Percentiles rank a stretch among this genome's conserved stretches.
Conservation (phyloP, 1,140 invertebrate species). For the Microplitis demolitor region DNA sequence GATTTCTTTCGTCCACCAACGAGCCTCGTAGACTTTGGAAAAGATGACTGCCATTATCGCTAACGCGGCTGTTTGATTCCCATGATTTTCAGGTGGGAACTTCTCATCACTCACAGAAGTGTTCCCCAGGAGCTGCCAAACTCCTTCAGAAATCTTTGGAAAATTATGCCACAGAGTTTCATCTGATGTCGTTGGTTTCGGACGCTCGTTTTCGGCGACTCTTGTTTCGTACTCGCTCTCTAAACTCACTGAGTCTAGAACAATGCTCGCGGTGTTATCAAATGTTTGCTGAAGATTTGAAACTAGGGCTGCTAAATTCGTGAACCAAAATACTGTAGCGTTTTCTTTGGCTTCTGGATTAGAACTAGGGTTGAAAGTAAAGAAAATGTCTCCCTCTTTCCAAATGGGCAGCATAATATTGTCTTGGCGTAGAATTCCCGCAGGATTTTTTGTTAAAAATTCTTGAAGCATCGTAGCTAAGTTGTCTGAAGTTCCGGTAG, state of each 20-base stretch:
- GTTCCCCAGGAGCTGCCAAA: constrained; percentile 44
- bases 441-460: constrained; percentile 42
- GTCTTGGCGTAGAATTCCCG: constrained; percentile 46
- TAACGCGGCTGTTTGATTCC: constrained; percentile 43
- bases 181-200: constrained; percentile 26
- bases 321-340: constrained; percentile 49
- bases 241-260: constrained; percentile 41
- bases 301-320: constrained; percentile 33
- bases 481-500: constrained; percentile 32
- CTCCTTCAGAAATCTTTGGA: constrained; percentile 36
- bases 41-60: constrained; percentile 48
- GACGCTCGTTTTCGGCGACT: constrained; percentile 32
- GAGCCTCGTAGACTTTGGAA: constrained; percentile 48
- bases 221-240: constrained; percentile 40
- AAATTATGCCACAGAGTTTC: constrained; percentile 48
- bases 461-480: constrained; percentile 32
- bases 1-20: constrained; percentile 39
- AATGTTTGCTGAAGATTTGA: not conserved
- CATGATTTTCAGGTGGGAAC: constrained; percentile 35
- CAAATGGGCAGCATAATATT: constrained; percentile 49
- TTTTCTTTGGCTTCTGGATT: constrained; percentile 34
- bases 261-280: constrained; percentile 28
- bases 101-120: constrained; percentile 31
- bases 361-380: constrained; percentile 48
- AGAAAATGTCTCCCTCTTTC: constrained; percentile 45